Percentiles rank a stretch among this genome's conserved stretches.
These are phyloP conservation scores for Steatocranus sp. DNA, from an alignment of 2,797 vertebrate genomes.

Conservation along the genomic window DNA sequence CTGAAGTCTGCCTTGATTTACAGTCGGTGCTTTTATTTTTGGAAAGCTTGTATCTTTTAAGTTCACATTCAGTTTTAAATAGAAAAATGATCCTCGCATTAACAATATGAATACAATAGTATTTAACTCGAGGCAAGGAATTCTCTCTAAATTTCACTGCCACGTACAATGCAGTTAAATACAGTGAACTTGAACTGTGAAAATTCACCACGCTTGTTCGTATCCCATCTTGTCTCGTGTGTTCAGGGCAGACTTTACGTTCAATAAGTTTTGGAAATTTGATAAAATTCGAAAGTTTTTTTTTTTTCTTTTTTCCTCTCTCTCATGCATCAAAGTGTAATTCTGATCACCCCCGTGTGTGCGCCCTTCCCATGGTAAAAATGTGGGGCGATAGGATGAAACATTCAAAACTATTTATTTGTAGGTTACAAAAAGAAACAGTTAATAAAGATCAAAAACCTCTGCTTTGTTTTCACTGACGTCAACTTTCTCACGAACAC, in stretches of 20 bases:
- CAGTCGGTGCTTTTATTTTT: neutral
- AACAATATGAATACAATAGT: neutral
- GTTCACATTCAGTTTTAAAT: neutral
- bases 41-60: neutral
- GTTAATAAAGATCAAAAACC: constrained; percentile 70
- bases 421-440: constrained; percentile 57
- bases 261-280: neutral
- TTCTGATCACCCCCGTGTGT: neutral
- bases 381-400: constrained; percentile 23
- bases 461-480: neutral
- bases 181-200: neutral
- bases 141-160: neutral
- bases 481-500: neutral
- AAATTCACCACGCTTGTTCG: neutral
- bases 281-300: neutral
- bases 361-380: neutral
- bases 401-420: constrained; percentile 66
- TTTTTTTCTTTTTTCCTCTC: rapidly evolving
- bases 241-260: constrained; percentile 3
- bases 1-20: constrained; percentile 1
- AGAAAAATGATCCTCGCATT: neutral
- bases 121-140: neutral
- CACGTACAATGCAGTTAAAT: neutral
- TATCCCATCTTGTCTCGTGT: neutral
- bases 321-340: neutral